Evolutionary conservation across 1,140 invertebrate genomes (phyloP), one percentile per base, ranked within the genome.

Genomic region (Phenacoccus solenopsis): DNA sequence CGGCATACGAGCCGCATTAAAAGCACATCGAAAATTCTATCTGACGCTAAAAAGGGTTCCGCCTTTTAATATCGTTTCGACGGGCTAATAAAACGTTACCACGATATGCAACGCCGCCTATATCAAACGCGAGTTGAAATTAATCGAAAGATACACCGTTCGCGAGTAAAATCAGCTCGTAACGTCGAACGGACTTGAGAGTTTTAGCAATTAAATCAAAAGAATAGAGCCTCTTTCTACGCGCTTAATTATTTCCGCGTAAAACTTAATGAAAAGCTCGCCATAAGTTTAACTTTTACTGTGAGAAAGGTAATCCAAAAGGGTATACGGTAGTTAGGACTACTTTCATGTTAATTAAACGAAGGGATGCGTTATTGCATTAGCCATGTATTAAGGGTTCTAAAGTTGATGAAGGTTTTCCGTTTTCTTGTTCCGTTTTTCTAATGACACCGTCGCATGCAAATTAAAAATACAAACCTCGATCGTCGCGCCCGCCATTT

Each of bases 171-270:
- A 49, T 49, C 38, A 49, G 38, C 38, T n/a, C 16, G 13, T 49
- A 49, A 49, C 38, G 20, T n/a, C 38, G 16, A 49, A 49, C 16
- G 20, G 3, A 49, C 38, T 49, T n/a, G 38, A 16, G 38, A 49
- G 38, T 49, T 49, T 49, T 49, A 49, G 38, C 38, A 49, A 49
- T 49, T 49, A 49, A 49, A 49, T 49, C 38, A 49, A 49, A 49
- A 49, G 38, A 49, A 49, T 49, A n/a, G 16, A 49, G 16, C 38
- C 38, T n/a, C 20, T 49, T 49, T 16, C 38, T 49, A 10, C 20
- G 13, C 38, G 38, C 38, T 49, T 49, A 49, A 49, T 49, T 49
- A 49, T 49, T 49, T 49, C 38, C 38, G 38, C 38, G 38, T 49
- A 49, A 49, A 49, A 49, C 16, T 49, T 49, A 49, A 49, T 49